Evolutionary conservation across 2,113 vertebrate genomes (phyloP).

Genomic region (Nestor notabilis): DNA sequence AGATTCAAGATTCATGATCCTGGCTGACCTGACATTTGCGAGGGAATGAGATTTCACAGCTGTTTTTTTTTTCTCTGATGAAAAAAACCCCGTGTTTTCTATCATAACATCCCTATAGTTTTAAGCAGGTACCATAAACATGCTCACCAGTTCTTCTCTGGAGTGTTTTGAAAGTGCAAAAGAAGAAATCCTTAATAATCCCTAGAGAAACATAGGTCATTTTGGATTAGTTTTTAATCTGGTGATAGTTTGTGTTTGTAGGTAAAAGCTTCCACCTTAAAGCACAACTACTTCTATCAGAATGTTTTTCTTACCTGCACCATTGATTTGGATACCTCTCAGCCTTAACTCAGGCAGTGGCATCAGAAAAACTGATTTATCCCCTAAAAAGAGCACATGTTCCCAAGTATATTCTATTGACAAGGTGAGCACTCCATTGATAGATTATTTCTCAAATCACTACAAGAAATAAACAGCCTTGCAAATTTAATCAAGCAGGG

Average conservation of each 20-base stretch:
- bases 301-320: background rate
- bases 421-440: background rate
- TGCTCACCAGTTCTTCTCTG: background rate
- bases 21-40: background rate
- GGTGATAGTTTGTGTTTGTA: background rate
- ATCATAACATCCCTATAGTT: background rate
- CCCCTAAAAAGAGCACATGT: background rate
- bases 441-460: slow-evolving; percentile 9
- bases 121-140: background rate
- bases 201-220: background rate
- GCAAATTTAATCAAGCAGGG: background rate
- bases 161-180: background rate
- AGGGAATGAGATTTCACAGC: background rate
- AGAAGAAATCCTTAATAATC: background rate
- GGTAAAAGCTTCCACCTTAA: background rate
- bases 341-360: background rate
- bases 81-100: background rate
- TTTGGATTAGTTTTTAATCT: background rate
- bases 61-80: background rate
- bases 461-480: background rate
- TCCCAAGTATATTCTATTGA: background rate
- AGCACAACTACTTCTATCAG: background rate
- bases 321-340: background rate
- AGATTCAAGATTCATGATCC: background rate
- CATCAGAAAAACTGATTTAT: background rate